These are phyloP conservation scores for Takifugu ocellatus DNA, from an alignment of 2,797 vertebrate genomes.

Conservation along the genomic window DNA sequence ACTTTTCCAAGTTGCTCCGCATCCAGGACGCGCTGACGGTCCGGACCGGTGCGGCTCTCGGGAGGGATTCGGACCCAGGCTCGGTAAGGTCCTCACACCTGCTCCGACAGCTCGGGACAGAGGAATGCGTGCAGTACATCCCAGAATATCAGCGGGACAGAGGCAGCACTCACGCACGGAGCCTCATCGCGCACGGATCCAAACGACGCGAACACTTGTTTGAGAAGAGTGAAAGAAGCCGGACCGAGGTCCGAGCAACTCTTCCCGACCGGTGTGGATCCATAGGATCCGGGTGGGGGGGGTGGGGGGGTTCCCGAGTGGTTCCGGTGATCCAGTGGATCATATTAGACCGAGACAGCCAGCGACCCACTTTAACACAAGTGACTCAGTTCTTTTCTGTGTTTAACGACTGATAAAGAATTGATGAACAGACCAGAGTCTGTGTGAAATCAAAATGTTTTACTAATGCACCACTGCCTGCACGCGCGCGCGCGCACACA, in stretches of 20 bases:
- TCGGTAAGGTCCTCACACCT: conserved; percentile 49
- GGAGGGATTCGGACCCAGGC: conserved; percentile 46
- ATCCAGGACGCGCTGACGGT: conserved; percentile 27
- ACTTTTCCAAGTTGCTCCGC: conserved; percentile 43
- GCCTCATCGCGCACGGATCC: no score
- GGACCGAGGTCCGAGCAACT: no score
- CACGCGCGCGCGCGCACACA: conserved; percentile 5
- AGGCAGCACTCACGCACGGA: no score
- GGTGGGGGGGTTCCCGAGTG: no score
- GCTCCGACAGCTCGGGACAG: background rate
- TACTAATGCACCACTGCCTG: conserved; percentile 42
- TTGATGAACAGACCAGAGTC: conserved; percentile 36
- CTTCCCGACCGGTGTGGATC: no score
- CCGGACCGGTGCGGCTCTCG: conserved; percentile 28
- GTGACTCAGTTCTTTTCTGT: conserved; percentile 26
- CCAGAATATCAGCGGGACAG: no score
- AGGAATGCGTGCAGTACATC: no score
- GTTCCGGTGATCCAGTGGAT: no score
- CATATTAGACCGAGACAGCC: no score
- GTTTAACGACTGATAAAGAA: conserved; percentile 39
- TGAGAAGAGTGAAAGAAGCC: no score
- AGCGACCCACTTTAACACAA: conserved; percentile 11
- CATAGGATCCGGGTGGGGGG: no score
- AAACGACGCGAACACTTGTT: no score
- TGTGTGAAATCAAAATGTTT: conserved; percentile 33